These are phyloP conservation scores for Nerophis lumbriciformis DNA, from an alignment of 2,113 vertebrate species.

Conservation along the genomic window DNA sequence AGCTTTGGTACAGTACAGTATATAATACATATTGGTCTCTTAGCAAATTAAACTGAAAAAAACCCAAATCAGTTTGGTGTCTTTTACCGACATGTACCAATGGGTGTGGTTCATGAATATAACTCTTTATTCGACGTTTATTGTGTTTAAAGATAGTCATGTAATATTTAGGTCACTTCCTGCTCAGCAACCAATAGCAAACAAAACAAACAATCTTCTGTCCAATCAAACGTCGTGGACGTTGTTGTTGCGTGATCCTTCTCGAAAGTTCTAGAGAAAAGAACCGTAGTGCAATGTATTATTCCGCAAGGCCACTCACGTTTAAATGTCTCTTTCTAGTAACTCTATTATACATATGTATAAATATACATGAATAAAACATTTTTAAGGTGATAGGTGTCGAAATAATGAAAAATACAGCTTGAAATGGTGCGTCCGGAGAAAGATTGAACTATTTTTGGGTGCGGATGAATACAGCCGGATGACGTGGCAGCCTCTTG, in stretches of 20 bases:
- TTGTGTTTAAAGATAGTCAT: not conserved
- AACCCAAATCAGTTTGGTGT: not conserved
- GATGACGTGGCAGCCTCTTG: constrained; percentile 9
- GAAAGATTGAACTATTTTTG: constrained; percentile 34
- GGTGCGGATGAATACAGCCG: constrained; percentile 30
- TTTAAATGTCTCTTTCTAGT: not conserved
- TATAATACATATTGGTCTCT: too few species aligned
- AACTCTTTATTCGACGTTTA: too few species aligned
- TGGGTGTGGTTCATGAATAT: not conserved
- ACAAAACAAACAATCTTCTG: constrained; percentile 56
- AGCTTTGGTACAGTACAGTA: too few species aligned
- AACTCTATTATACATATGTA: not conserved
- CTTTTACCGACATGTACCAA: not conserved
- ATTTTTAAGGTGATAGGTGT: not conserved
- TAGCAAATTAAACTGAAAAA: not conserved
- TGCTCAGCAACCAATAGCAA: constrained; percentile 53
- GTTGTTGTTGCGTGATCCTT: constrained; percentile 35
- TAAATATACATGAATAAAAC: not conserved
- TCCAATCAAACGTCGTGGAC: constrained; percentile 59
- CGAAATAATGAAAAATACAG: fast-evolving
- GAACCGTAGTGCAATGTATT: constrained; percentile 17
- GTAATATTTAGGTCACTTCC: constrained; percentile 9
- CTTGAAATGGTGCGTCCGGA: not conserved
- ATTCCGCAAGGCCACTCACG: constrained; percentile 17
- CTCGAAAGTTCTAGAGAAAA: constrained; percentile 53